Conservation (phyloP, 2,797 vertebrate species). For the Microchirus variegatus region DNA sequence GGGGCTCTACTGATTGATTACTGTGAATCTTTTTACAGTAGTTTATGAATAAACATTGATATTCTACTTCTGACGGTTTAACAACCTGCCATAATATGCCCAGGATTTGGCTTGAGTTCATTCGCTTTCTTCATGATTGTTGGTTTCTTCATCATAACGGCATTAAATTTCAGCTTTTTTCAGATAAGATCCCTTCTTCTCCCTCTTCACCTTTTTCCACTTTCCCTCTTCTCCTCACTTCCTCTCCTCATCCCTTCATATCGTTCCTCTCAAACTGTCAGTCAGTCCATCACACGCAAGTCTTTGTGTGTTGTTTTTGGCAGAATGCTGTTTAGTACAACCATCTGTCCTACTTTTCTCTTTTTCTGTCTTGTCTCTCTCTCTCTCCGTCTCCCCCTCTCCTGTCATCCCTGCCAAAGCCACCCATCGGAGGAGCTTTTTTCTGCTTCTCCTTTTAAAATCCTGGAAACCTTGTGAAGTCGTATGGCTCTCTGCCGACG, state of each 20-base stretch:
- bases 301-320: slow-evolving; percentile 90
- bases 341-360: slow-evolving; percentile 98
- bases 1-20: neutral
- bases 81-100: neutral
- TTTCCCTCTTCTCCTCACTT: slow-evolving; percentile 31
- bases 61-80: slow-evolving; percentile 1
- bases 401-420: slow-evolving; percentile 87
- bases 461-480: slow-evolving; percentile 95
- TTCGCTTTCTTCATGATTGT: slow-evolving; percentile 1
- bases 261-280: slow-evolving; percentile 68
- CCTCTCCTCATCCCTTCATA: slow-evolving; percentile 44
- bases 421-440: slow-evolving; percentile 78
- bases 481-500: slow-evolving; percentile 90
- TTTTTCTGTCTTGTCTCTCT: slow-evolving; percentile 88
- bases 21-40: neutral
- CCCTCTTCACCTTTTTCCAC: neutral
- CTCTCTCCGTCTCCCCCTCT: slow-evolving; percentile 82
- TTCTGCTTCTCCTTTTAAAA: slow-evolving; percentile 82
- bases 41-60: neutral
- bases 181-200: slow-evolving; percentile 5
- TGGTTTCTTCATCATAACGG: slow-evolving; percentile 1
- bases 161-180: slow-evolving; percentile 13
- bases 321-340: slow-evolving; percentile 92
- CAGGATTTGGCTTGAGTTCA: neutral
- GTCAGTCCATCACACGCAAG: slow-evolving; percentile 78